Evolutionary conservation across 2,888 invertebrate genomes (phyloP).

Genomic region (Argyresthia goedartella): DNA sequence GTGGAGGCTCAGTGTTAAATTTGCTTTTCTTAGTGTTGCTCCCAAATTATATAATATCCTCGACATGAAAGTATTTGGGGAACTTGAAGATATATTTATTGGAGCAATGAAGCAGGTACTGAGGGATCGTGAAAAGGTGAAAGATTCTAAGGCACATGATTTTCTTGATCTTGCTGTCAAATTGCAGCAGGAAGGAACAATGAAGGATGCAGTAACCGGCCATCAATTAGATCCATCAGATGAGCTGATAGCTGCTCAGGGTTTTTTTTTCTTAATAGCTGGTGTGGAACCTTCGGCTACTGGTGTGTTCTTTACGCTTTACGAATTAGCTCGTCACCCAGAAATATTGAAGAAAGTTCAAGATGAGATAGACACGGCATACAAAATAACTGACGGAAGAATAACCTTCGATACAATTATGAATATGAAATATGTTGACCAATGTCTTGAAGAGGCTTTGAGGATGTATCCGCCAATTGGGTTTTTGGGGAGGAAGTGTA

Average conservation of each 20-base stretch:
- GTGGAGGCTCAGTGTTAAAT: slow-evolving; percentile 21
- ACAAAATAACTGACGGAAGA: slow-evolving; percentile 21
- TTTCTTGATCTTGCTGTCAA: slow-evolving; percentile 38
- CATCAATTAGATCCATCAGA: slow-evolving; percentile 36
- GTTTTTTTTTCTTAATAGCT: slow-evolving; percentile 44
- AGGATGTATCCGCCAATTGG: slow-evolving; percentile 38
- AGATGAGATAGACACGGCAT: slow-evolving; percentile 35
- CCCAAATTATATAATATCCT: slow-evolving; percentile 19
- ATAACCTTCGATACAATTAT: slow-evolving; percentile 28
- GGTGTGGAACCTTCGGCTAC: slow-evolving; percentile 47
- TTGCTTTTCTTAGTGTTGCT: slow-evolving; percentile 17
- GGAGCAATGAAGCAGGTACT: slow-evolving; percentile 35
- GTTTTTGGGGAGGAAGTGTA: slow-evolving; percentile 26
- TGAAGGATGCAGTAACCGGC: slow-evolving; percentile 29
- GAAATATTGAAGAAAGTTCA: slow-evolving; percentile 31
- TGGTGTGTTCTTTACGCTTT: slow-evolving; percentile 28
- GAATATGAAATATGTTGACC: slow-evolving; percentile 37
- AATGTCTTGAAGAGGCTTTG: slow-evolving; percentile 30
- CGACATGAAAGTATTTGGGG: slow-evolving; percentile 27
- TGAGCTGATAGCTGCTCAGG: slow-evolving; percentile 38
- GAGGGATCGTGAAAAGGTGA: slow-evolving; percentile 23
- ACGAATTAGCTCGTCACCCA: slow-evolving; percentile 37
- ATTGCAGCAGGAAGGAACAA: slow-evolving; percentile 32
- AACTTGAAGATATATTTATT: slow-evolving; percentile 36
- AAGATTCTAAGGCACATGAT: slow-evolving; percentile 31